Conservation (phyloP, 1,140 invertebrate species). For the Drosophila santomea region DNA sequence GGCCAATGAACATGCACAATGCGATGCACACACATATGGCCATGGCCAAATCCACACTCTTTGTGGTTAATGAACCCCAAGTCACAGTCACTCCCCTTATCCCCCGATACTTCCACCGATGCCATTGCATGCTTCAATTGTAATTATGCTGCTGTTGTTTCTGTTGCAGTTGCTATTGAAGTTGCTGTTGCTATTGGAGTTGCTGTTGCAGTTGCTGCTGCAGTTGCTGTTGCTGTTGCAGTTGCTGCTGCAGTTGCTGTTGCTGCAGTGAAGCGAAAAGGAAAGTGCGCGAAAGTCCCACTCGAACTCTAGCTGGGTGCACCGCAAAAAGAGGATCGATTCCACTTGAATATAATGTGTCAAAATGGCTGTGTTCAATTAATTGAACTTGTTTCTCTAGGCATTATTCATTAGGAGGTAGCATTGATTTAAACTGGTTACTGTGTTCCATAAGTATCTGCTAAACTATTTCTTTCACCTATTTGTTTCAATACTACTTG, state of each 20-base stretch:
- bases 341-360: neutral
- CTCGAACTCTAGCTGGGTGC: conserved; percentile 27
- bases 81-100: conserved; percentile 19
- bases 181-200: conserved; percentile 28
- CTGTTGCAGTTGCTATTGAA: conserved; percentile 7
- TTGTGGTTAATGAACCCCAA: conserved; percentile 72
- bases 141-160: conserved; percentile 67
- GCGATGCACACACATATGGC: conserved; percentile 48
- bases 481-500: neutral
- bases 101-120: conserved; percentile 11
- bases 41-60: conserved; percentile 41
- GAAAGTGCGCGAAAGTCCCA: conserved; percentile 72
- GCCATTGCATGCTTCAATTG: conserved; percentile 67
- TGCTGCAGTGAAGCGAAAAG: conserved; percentile 62
- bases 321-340: conserved; percentile 8
- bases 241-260: conserved; percentile 15
- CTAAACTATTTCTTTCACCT: neutral
- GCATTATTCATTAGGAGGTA: too few relatives aligned
- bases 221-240: conserved; percentile 27
- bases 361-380: neutral
- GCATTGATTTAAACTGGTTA: too few relatives aligned
- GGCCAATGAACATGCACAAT: conserved; percentile 48
- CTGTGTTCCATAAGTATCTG: neutral
- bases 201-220: conserved; percentile 11
- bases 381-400: neutral